These are phyloP conservation scores for Chelonoidis abingdonii DNA, from an alignment of 2,113 vertebrate genomes.

Conservation along the genomic window DNA sequence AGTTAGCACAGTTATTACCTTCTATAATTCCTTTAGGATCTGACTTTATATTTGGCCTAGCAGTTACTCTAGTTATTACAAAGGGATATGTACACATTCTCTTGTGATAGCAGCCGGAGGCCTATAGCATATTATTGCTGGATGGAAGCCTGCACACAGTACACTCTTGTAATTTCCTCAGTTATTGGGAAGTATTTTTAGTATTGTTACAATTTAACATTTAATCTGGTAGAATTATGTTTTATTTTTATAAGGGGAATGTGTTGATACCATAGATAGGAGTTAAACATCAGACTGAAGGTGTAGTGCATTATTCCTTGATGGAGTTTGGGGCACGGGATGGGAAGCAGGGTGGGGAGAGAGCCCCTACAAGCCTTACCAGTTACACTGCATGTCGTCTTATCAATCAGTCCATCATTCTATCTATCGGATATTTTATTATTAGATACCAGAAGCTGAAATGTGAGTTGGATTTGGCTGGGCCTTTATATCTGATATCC, in stretches of 20 bases:
- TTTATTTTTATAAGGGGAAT: background rate
- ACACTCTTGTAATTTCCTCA: background rate
- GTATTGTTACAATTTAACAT: background rate
- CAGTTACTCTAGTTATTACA: slow-evolving; percentile 22
- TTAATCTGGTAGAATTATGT: background rate
- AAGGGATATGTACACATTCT: background rate
- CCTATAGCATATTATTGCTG: background rate
- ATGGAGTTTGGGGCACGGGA: background rate
- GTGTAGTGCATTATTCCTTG: background rate
- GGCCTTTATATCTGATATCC: background rate
- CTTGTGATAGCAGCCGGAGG: background rate
- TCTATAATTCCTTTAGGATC: background rate
- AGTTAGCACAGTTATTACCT: slow-evolving; percentile 15
- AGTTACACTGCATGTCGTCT: background rate
- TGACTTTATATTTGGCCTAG: background rate
- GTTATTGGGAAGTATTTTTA: background rate
- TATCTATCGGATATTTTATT: background rate
- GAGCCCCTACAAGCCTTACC: background rate
- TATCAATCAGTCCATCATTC: background rate
- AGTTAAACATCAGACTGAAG: rapidly evolving
- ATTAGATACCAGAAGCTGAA: background rate
- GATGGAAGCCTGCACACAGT: background rate
- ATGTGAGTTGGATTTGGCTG: background rate
- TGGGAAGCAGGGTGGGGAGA: background rate
- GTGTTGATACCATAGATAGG: background rate